Percentiles rank a stretch among this genome's conserved stretches.
Conservation (phyloP, 2,797 vertebrate species). For the Lacerta bilineata region DNA sequence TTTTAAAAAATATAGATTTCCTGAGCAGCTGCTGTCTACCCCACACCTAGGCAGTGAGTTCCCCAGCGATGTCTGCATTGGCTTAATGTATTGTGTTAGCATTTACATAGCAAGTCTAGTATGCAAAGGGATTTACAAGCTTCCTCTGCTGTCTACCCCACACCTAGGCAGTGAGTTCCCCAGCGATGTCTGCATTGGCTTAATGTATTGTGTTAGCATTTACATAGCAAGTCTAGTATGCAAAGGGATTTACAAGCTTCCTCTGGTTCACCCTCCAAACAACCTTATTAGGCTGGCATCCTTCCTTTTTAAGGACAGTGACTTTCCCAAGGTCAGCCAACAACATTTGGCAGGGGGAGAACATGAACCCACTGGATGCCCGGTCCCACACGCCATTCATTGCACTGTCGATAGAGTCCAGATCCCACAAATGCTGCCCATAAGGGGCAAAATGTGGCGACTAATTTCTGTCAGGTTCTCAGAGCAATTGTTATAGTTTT, state of each 20-base stretch:
- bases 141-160: no score
- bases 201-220: neutral
- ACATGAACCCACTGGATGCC: neutral
- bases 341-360: neutral
- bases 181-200: constrained; percentile 8
- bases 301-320: constrained; percentile 26
- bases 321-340: constrained; percentile 1
- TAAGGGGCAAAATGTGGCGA: constrained; percentile 53
- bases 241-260: constrained; percentile 24
- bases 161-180: neutral
- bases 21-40: no score
- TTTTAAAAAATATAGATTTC: no score
- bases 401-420: constrained; percentile 26
- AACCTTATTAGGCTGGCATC: constrained; percentile 12
- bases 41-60: neutral
- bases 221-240: constrained; percentile 11
- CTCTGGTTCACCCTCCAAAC: neutral
- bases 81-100: neutral
- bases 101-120: constrained; percentile 3
- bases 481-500: constrained; percentile 57
- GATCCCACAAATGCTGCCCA: constrained; percentile 53
- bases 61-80: constrained; percentile 5
- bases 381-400: neutral
- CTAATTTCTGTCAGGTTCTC: constrained; percentile 61
- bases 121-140: constrained; percentile 34